A percentile compares a stretch with the other conserved stretches of the same genome.
phyloP scores from a whole-genome alignment of 2,797 vertebrate species.

The Gymnopithys bicolor region DNA sequence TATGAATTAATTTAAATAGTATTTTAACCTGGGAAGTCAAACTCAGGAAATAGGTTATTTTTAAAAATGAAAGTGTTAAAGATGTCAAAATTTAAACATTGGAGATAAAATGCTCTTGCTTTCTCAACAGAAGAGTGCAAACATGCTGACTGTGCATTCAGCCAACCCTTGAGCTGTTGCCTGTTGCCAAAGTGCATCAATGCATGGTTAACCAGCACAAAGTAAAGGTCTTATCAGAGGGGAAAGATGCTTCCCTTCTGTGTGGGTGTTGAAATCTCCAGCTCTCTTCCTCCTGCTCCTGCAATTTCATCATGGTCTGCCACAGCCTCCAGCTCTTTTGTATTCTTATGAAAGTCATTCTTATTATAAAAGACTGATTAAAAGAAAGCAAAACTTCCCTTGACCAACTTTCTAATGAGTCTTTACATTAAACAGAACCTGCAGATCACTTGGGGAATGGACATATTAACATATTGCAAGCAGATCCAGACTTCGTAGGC shows the following conservation, averaged over 20 bases:
- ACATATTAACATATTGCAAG: not conserved
- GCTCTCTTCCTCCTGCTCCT: not conserved
- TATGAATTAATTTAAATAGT: not conserved
- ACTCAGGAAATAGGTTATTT: not conserved
- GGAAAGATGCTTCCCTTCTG: not conserved
- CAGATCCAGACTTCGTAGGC: not conserved
- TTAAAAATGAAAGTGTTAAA: not conserved
- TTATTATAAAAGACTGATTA: not conserved
- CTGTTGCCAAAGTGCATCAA: not conserved
- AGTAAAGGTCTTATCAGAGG: not conserved
- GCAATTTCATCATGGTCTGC: not conserved
- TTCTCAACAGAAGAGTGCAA: not conserved
- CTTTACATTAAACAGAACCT: not conserved
- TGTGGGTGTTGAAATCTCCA: not conserved
- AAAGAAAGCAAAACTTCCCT: not conserved
- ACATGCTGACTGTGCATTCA: not conserved
- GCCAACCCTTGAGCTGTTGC: not conserved
- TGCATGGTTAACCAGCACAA: not conserved
- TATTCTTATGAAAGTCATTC: not conserved
- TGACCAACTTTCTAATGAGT: not conserved
- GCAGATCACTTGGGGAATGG: not conserved
- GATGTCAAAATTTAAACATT: not conserved
- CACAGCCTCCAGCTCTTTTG: not conserved
- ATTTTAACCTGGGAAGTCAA: not conserved
- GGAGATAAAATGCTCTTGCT: not conserved